phyloP scores from a whole-genome alignment of 2,888 invertebrate species.

The Willowsia nigromaculata region DNA sequence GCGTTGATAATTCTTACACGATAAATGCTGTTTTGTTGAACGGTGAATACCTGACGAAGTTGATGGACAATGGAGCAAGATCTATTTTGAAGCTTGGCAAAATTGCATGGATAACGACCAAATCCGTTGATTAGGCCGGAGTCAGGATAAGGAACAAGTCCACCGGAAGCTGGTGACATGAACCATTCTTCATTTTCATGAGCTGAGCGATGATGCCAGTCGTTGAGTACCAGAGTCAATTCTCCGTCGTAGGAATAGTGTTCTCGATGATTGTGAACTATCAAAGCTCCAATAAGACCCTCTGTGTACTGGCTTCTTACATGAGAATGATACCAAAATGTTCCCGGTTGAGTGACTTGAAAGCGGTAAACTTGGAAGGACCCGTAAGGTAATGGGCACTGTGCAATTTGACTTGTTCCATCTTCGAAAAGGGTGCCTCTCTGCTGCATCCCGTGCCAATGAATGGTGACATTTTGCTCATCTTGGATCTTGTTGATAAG shows the following conservation, averaged over 20 bases:
- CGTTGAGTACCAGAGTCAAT: conserved; percentile 66
- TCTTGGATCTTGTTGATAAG: conserved; percentile 74
- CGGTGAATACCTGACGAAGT: conserved; percentile 46
- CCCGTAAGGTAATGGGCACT: conserved; percentile 72
- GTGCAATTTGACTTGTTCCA: conserved; percentile 69
- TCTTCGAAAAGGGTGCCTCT: conserved; percentile 69
- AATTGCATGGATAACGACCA: conserved; percentile 70
- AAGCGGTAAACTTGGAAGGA: conserved; percentile 63
- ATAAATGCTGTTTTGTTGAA: conserved; percentile 53
- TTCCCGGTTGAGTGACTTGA: conserved; percentile 67
- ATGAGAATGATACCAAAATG: conserved; percentile 76
- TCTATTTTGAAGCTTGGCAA: conserved; percentile 43
- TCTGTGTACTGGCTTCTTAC: conserved; percentile 74
- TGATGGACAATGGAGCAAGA: conserved; percentile 52
- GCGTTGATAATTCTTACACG: conserved; percentile 74
- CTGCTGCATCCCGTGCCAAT: conserved; percentile 75
- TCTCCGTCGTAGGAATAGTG: conserved; percentile 63
- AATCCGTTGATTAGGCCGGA: conserved; percentile 71
- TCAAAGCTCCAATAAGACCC: conserved; percentile 72
- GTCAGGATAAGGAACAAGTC: conserved; percentile 73
- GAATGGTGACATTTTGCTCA: conserved; percentile 71
- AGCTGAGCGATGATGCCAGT: conserved; percentile 67
- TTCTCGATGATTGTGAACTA: conserved; percentile 57
- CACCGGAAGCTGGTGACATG: neutral
- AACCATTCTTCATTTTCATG: conserved; percentile 60